Conservation (phyloP, 2,113 vertebrate genomes). For the Amphiprion percula region DNA sequence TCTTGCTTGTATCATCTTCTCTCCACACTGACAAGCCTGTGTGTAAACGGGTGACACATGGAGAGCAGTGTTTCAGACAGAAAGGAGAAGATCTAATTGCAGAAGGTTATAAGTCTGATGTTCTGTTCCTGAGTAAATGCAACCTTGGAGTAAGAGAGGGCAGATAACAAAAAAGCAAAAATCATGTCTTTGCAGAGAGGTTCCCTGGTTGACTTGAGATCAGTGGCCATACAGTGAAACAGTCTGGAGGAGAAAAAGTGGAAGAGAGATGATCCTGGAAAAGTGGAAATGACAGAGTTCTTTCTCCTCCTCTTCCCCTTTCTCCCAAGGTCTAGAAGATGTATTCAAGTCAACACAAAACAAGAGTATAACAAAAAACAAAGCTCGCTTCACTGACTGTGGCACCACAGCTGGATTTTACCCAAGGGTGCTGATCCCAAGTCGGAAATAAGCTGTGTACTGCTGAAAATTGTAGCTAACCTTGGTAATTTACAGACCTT, state of each 20-base stretch:
- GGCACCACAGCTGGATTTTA: conserved; percentile 29
- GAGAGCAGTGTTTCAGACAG: conserved; percentile 15
- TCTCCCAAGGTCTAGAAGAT: conserved; percentile 58
- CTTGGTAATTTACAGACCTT: conserved; percentile 50
- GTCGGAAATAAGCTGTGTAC: conserved; percentile 42
- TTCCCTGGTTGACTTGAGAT: conserved; percentile 68
- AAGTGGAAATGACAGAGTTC: conserved; percentile 15
- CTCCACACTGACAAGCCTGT: not conserved
- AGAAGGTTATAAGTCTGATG: conserved; percentile 39
- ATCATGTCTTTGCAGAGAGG: conserved; percentile 65
- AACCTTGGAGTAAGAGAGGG: conserved; percentile 41
- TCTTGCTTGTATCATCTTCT: conserved; percentile 17
- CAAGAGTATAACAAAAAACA: conserved; percentile 51
- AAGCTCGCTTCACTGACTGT: conserved; percentile 45
- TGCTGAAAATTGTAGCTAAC: conserved; percentile 49
- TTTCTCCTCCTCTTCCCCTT: conserved; percentile 31
- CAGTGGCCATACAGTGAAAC: conserved; percentile 50
- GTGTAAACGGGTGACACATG: conserved; percentile 6
- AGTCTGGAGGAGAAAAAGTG: conserved; percentile 27
- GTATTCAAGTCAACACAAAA: conserved; percentile 61
- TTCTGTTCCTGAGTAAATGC: conserved; percentile 70
- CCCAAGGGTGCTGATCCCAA: conserved; percentile 35
- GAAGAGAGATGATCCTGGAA: conserved; percentile 37
- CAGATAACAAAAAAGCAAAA: conserved; percentile 61
- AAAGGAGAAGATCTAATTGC: conserved; percentile 34